A percentile compares a stretch with the other conserved stretches of the same genome.
Evolutionary conservation across 2,888 invertebrate species (phyloP).

Genomic region (Ophioninae sp.): DNA sequence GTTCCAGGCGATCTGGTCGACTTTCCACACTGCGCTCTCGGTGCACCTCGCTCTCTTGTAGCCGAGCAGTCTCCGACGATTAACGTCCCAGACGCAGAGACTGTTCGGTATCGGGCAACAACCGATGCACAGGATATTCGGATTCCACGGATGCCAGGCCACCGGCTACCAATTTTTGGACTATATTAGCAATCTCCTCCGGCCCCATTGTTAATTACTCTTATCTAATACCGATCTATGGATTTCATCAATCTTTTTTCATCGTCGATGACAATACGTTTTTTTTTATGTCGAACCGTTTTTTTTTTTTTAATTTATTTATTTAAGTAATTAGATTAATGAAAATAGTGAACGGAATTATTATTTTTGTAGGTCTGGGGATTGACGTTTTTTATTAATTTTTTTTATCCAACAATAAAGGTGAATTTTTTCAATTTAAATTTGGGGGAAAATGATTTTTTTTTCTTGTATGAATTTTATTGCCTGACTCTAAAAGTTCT

Average conservation of each 20-base stretch:
- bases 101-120: constrained; percentile 68
- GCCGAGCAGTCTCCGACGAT: constrained; percentile 63
- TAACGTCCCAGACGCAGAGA: constrained; percentile 73
- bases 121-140: constrained; percentile 72
- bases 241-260: background rate
- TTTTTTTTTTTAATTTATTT: too few species aligned
- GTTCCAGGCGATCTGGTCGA: constrained; percentile 73
- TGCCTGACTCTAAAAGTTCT: background rate
- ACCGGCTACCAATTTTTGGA: constrained; percentile 66
- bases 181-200: background rate
- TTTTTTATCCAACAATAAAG: too few species aligned
- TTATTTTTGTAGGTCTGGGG: too few species aligned
- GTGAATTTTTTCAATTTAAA: too few species aligned
- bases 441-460: too few species aligned
- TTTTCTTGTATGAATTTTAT: too few species aligned
- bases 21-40: constrained; percentile 51
- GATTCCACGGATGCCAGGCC: constrained; percentile 76
- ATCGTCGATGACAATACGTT: background rate
- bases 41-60: constrained; percentile 65
- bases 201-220: background rate
- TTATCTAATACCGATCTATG: background rate
- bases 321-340: background rate
- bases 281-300: background rate
- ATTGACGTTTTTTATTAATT: too few species aligned
- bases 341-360: background rate